Evolutionary conservation across 1,140 invertebrate species (phyloP).

Genomic region (Battus philenor): DNA sequence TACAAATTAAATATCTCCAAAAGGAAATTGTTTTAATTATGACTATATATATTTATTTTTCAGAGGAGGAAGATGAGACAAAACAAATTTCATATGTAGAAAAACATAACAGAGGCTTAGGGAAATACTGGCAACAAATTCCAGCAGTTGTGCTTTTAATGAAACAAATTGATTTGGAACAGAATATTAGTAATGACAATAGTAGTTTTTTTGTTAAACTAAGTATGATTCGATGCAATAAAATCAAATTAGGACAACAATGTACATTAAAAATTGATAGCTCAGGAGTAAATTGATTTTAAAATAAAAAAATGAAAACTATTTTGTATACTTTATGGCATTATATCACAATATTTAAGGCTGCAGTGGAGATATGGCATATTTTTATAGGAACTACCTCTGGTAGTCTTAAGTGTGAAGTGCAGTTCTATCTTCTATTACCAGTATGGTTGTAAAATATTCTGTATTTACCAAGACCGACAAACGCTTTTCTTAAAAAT

Average conservation of each 20-base stretch:
- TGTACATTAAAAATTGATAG: slow-evolving; percentile 3
- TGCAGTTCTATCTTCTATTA: no score
- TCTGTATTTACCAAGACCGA: no score
- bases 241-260: slow-evolving; percentile 4
- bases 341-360: no score
- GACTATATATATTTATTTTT: slow-evolving; percentile 35
- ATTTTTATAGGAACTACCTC: no score
- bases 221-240: slow-evolving; percentile 1
- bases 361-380: no score
- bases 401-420: no score
- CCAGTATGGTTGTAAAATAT: no score
- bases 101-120: slow-evolving; percentile 58
- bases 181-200: not conserved
- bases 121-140: slow-evolving; percentile 75
- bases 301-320: no score
- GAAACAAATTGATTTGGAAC: slow-evolving; percentile 24
- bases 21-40: slow-evolving; percentile 16
- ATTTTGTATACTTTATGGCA: no score
- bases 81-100: slow-evolving; percentile 39
- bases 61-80: slow-evolving; percentile 21
- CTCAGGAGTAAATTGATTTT: slow-evolving; percentile 2
- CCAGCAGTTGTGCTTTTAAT: slow-evolving; percentile 53
- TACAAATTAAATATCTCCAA: no score
- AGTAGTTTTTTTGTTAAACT: not conserved
- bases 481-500: no score